phyloP scores from a whole-genome alignment of 2,113 vertebrate species.

The Stomatorhinus ivindoensis region DNA sequence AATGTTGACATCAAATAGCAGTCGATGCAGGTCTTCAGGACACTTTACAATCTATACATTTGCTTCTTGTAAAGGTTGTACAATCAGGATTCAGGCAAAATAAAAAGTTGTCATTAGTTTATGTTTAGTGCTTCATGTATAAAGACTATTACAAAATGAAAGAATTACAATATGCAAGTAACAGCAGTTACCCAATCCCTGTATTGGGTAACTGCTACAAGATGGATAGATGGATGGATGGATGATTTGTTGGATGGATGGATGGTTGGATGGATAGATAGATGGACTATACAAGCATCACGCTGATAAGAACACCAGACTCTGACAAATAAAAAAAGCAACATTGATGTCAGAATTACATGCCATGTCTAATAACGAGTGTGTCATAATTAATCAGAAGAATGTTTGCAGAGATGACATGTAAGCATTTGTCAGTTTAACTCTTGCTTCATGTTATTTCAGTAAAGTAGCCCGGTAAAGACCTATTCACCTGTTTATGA shows the following conservation, averaged over 20 bases:
- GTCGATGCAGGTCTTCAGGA: neutral
- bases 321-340: neutral
- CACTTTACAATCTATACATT: neutral
- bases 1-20: neutral
- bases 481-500: neutral
- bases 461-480: neutral
- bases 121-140: neutral
- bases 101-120: neutral
- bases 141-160: neutral
- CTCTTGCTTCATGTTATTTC: neutral
- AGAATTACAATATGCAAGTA: neutral
- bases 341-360: neutral
- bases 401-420: neutral
- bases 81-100: neutral
- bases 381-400: neutral
- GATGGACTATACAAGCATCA: neutral
- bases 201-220: neutral
- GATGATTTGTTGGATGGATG: neutral
- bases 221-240: neutral
- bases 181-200: neutral
- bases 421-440: neutral
- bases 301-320: neutral
- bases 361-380: neutral
- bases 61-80: neutral
- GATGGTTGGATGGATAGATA: neutral